Conservation (phyloP, 2,113 vertebrate species). For the Carassius carassius region DNA sequence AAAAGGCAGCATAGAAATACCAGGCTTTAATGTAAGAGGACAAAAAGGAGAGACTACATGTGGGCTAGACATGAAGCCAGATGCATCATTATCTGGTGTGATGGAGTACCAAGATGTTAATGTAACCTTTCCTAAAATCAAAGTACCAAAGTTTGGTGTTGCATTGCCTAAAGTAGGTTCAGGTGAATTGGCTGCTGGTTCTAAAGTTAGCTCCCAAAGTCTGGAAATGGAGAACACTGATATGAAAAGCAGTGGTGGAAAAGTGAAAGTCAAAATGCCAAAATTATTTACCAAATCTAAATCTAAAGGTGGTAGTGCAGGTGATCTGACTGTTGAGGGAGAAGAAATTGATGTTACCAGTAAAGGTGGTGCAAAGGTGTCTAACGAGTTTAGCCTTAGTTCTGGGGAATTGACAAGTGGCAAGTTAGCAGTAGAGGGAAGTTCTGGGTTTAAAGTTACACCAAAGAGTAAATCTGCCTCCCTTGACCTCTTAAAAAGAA, state of each 20-base stretch:
- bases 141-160: slow-evolving; percentile 83
- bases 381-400: slow-evolving; percentile 77
- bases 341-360: slow-evolving; percentile 70
- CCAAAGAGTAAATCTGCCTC: slow-evolving; percentile 82
- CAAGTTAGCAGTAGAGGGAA: slow-evolving; percentile 66
- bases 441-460: slow-evolving; percentile 67
- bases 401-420: slow-evolving; percentile 69
- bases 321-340: slow-evolving; percentile 63
- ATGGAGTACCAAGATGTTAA: slow-evolving; percentile 69
- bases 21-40: slow-evolving; percentile 59
- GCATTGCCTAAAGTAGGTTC: slow-evolving; percentile 68
- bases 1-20: slow-evolving; percentile 66
- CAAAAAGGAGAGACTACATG: slow-evolving; percentile 51
- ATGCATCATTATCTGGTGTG: slow-evolving; percentile 54
- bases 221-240: slow-evolving; percentile 77
- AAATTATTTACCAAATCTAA: slow-evolving; percentile 90
- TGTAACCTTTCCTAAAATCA: slow-evolving; percentile 79
- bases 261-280: slow-evolving; percentile 88
- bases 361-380: slow-evolving; percentile 77
- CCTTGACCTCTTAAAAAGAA: slow-evolving; percentile 85
- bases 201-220: slow-evolving; percentile 61
- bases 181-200: slow-evolving; percentile 59
- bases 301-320: slow-evolving; percentile 75
- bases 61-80: not conserved
- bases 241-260: slow-evolving; percentile 73